Evolutionary conservation across 2,888 invertebrate species (phyloP), one percentile per base, ranked within the genome.

Genomic region (Andrena praecox): DNA sequence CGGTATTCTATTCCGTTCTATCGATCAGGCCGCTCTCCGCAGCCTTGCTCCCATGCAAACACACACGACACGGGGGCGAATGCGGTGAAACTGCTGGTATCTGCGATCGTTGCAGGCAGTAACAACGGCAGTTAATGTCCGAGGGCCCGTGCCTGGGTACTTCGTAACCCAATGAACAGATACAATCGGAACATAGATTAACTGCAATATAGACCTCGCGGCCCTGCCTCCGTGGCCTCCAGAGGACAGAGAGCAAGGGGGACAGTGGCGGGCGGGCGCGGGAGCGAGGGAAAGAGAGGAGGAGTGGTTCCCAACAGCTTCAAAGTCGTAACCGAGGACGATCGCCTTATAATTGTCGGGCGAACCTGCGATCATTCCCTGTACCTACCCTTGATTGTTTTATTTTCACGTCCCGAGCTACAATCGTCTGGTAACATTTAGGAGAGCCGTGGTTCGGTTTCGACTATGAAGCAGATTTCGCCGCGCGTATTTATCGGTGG

Each of bases 101-200:
- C 92, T 92, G 86, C 90, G 92, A 92, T 93, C 92, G 89, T 92
- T 92, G 91, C 90, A 92, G 91, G 88, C 92, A 89, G 90, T 92
- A 92, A 93, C 93, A 93, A 93, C 93, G 91, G 91, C 93, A 92
- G 92, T 93, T 93, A 93, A 93, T 91, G 93, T 93, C 92, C 92
- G 92, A 90, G 90, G 90, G 89, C 89, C 91, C 91, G 91, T 90
- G 91, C 91, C 88, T 85, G 83, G 91, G 90, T 92, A 92, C 92
- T 92, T 91, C 90, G 91, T 92, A 91, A 91, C 91, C 93, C 92
- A 92, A 93, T 92, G 92, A 92, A 89, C 92, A 92, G 93, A 93
- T 93, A 93, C 91, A 92, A 93, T 93, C 93, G 91, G 87, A 91
- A 92, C 93, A 92, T 92, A 92, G 93, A 93, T 93, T 93, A 92